Conservation (phyloP, 2,888 invertebrate genomes). For the Seladonia tumulorum region DNA sequence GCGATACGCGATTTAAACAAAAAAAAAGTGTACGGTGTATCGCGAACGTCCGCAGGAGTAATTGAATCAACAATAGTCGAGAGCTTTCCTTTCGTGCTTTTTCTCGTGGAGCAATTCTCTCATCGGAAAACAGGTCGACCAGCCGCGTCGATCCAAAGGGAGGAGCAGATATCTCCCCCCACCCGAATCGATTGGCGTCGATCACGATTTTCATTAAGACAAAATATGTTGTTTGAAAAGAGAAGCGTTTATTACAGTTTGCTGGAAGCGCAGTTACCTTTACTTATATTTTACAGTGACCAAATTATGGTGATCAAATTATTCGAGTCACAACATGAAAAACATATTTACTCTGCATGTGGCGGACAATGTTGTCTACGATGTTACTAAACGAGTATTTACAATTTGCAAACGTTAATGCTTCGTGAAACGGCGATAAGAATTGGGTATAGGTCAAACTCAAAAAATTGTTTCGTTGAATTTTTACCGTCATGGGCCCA, state of each 20-base stretch:
- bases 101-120: conserved; percentile 7
- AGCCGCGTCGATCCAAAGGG: background rate
- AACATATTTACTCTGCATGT: background rate
- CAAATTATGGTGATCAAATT: too few species aligned
- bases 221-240: background rate
- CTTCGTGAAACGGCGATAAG: background rate
- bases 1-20: background rate
- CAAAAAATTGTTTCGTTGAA: too few species aligned
- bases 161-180: background rate
- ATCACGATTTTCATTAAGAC: background rate
- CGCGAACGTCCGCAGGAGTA: conserved; percentile 1
- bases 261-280: background rate
- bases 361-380: background rate
- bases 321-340: background rate
- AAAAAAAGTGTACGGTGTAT: background rate
- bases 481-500: too few species aligned
- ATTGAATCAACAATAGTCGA: conserved; percentile 6
- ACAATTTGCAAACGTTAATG: background rate
- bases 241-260: background rate
- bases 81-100: background rate
- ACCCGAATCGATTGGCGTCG: background rate
- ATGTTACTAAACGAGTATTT: background rate
- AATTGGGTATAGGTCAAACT: background rate
- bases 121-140: background rate
- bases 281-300: background rate